These are phyloP conservation scores for Zaprionus tsacasi DNA, from an alignment of 1,140 invertebrate genomes.

Conservation along the genomic window DNA sequence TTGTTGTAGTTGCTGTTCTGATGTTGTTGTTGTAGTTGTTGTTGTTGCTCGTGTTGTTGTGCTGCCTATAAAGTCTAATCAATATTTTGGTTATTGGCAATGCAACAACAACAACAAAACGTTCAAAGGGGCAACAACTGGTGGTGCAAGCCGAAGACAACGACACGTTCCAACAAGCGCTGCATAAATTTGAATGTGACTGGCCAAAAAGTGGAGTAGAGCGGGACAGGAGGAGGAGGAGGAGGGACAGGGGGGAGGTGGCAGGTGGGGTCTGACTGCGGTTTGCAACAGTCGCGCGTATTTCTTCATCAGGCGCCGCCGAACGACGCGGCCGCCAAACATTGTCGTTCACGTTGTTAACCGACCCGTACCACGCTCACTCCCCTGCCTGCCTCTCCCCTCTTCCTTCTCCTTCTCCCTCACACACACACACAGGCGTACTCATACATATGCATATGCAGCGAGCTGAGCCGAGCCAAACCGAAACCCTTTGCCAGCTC, in stretches of 20 bases:
- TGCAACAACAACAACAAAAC: constrained; percentile 40
- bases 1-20: neutral
- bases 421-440: neutral
- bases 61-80: constrained; percentile 62
- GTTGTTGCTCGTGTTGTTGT: neutral
- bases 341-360: constrained; percentile 38
- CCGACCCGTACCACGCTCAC: neutral
- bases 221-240: neutral
- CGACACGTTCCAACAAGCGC: constrained; percentile 51
- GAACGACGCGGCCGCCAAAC: constrained; percentile 54
- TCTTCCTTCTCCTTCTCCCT: neutral
- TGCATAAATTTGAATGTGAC: constrained; percentile 61
- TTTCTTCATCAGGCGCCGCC: constrained; percentile 55
- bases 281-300: constrained; percentile 60
- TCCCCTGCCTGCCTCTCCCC: neutral
- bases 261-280: constrained; percentile 47
- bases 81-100: constrained; percentile 78
- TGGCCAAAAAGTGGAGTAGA: neutral
- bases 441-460: constrained; percentile 20
- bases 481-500: constrained; percentile 26
- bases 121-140: constrained; percentile 17
- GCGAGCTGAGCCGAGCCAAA: neutral
- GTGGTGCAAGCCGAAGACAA: constrained; percentile 34
- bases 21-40: neutral
- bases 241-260: neutral